phyloP scores from a whole-genome alignment of 2,797 vertebrate genomes.

The Neosilurus mollespiculum region DNA sequence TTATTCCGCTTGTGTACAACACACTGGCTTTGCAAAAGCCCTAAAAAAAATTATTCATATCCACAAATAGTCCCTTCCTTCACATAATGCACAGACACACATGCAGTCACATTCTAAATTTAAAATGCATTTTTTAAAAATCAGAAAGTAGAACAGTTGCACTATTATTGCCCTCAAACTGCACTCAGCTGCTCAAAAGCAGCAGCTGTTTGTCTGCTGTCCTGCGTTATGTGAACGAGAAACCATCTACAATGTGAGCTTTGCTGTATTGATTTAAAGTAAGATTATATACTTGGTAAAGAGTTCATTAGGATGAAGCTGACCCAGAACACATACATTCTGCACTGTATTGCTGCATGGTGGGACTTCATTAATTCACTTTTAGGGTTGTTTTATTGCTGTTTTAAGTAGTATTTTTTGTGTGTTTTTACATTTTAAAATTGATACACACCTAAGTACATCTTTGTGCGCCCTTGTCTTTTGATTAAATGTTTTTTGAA shows the following conservation, averaged over 20 bases:
- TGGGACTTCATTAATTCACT: slow-evolving; percentile 11
- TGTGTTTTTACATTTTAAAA: slow-evolving; percentile 9
- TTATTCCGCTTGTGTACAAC: slow-evolving; percentile 1
- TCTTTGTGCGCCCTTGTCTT: slow-evolving; percentile 6
- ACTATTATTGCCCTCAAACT: slow-evolving; percentile 18
- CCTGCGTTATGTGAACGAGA: background rate
- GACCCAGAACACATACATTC: slow-evolving; percentile 3
- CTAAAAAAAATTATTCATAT: slow-evolving; percentile 24
- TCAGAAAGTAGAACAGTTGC: background rate
- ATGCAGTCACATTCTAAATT: background rate
- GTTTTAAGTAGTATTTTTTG: slow-evolving; percentile 21
- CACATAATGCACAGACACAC: slow-evolving; percentile 22
- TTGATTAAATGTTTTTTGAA: background rate
- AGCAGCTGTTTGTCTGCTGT: slow-evolving; percentile 24
- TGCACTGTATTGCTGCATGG: slow-evolving; percentile 7
- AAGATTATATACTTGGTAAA: slow-evolving; percentile 9
- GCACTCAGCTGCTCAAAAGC: slow-evolving; percentile 1
- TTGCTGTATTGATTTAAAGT: slow-evolving; percentile 2
- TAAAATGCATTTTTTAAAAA: slow-evolving; percentile 6
- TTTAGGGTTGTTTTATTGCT: slow-evolving; percentile 20
- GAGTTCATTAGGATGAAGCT: slow-evolving; percentile 8
- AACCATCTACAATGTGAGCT: background rate
- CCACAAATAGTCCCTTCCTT: slow-evolving; percentile 11
- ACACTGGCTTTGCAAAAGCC: slow-evolving; percentile 26
- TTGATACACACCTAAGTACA: background rate